These are phyloP conservation scores for Grapholita molesta DNA, from an alignment of 1,140 invertebrate genomes.

Conservation along the genomic window DNA sequence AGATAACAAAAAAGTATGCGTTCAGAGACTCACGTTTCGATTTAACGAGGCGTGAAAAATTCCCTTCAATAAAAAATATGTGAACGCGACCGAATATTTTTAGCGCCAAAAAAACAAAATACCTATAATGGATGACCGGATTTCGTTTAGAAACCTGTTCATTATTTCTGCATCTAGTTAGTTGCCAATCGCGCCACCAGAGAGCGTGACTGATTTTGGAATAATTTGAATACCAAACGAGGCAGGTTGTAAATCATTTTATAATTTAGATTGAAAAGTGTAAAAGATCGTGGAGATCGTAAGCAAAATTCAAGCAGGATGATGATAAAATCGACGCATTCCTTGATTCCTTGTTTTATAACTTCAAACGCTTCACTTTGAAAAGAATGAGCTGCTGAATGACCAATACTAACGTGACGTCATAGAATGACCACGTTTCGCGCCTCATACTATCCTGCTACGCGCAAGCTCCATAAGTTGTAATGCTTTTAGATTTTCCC, in stretches of 20 bases:
- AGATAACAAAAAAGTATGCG: background rate
- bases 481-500: too few relatives aligned
- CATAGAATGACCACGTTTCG: too few relatives aligned
- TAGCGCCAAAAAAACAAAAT: background rate
- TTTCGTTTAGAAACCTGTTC: background rate
- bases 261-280: constrained; percentile 6
- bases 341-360: too few relatives aligned
- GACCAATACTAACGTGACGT: too few relatives aligned
- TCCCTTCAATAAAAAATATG: background rate
- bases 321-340: too few relatives aligned
- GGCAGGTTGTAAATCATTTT: background rate
- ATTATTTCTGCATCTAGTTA: background rate
- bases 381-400: too few relatives aligned
- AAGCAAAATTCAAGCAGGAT: background rate
- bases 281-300: background rate
- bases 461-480: too few relatives aligned
- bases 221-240: background rate
- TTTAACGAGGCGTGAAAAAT: constrained; percentile 14
- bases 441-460: too few relatives aligned
- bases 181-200: background rate
- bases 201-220: constrained; percentile 3
- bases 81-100: background rate
- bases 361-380: too few relatives aligned
- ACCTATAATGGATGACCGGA: background rate
- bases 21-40: background rate